Base-by-base conservation (phyloP, 2,888 invertebrate species). In the Drosophila suboccidentalis region DNA sequence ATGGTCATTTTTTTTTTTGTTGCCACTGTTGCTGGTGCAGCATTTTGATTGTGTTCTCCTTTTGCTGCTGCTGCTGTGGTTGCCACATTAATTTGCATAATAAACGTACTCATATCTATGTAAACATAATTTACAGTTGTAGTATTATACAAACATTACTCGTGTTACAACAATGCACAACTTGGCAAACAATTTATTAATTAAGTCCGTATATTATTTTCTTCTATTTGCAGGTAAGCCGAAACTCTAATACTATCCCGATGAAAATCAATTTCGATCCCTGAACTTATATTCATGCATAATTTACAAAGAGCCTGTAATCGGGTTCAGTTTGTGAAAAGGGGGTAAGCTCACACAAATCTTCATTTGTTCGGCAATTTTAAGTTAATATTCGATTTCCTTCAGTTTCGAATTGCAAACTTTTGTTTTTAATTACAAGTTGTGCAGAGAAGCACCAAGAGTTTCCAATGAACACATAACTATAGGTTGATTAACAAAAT, bases 11-110 rank as follows among this genome's bases (percentile, higher is more conserved):
- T 36, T 41, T 49, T 57, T 55, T 57, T 59, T 46, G 44, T 46
- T 43, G 19, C 10, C 43, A 17, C 17, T 57, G 44, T 22, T 32
- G 43, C 38, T 71, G 49, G 29, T 58, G 49, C 17, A 57, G 34
- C 57, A 53, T 19, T 51, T 32, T 44, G 34, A 49, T 49, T 41
- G 38, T 61, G 47, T 49, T 41, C 47, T 46, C n/a, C 44, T 58
- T 59, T 49, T 49, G 47, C 38, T 46, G 54, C 43, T 26, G 50
- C 38, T 62, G 58, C 43, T 44, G 46, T 50, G 36, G 46, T 65
- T 82, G 75, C 71, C 63, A 67, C 67, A 70, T 57, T 46, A 51
- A 76, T 86, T 80, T 80, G 69, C 86, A 86, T 86, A 78, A 72
- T 58, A 59, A 60, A 53, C 51, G 51, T 43, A 54, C 49, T 22